phyloP scores from a whole-genome alignment of 1,140 invertebrate species.

The Parapsyche elsis region DNA sequence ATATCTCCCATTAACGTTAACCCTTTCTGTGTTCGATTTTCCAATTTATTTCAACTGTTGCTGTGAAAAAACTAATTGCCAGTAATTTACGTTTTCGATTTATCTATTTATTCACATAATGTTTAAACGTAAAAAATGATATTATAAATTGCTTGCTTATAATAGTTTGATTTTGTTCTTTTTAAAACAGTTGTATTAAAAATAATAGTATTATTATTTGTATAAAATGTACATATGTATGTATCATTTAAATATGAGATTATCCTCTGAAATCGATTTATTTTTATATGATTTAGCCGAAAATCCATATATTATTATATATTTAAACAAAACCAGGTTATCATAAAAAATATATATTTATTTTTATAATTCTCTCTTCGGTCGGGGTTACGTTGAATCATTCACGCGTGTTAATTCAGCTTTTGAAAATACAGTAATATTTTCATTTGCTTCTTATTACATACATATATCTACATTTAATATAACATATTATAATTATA shows the following conservation, averaged over 20 bases:
- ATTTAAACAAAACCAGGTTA: not conserved
- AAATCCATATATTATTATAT: not conserved
- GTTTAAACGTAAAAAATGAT: not conserved
- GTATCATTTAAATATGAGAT: not conserved
- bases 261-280: constrained; percentile 10
- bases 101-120: not conserved
- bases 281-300: constrained; percentile 24
- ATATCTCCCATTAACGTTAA: constrained; percentile 14
- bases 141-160: not conserved
- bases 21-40: constrained; percentile 12
- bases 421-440: not conserved
- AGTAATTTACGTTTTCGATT: not conserved
- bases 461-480: not conserved
- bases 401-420: not conserved
- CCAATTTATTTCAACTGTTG: not conserved
- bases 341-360: constrained; percentile 3
- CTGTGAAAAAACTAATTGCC: not conserved
- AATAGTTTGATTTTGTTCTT: not conserved
- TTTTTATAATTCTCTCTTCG: constrained; percentile 1
- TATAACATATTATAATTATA: too few species aligned
- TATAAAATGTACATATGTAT: constrained; percentile 35
- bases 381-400: not conserved
- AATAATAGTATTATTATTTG: constrained; percentile 15
- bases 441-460: not conserved
- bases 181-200: not conserved